phyloP scores from a whole-genome alignment of 2,888 invertebrate species.

The Vesta saturnalis region DNA sequence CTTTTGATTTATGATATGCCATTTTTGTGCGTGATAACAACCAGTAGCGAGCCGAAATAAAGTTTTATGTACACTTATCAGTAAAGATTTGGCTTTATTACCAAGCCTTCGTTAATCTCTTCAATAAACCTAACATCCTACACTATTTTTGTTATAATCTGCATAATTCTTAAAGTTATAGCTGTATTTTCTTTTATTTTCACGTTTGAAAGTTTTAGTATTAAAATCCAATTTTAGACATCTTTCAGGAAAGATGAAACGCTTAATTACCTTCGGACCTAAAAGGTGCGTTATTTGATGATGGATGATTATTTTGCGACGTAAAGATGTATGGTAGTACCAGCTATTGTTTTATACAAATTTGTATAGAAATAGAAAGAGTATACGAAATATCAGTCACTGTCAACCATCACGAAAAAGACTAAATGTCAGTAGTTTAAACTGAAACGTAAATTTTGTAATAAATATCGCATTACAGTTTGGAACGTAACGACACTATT shows the following conservation, averaged over 20 bases:
- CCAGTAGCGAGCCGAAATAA: too few species aligned
- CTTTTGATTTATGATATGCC: too few species aligned
- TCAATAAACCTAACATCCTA: neutral
- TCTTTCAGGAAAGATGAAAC: too few species aligned
- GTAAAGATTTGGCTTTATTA: neutral
- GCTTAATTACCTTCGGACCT: too few species aligned
- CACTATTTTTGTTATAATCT: neutral
- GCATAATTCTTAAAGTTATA: neutral
- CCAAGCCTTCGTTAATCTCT: neutral
- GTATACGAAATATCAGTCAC: neutral
- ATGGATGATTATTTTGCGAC: too few species aligned
- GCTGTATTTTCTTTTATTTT: neutral
- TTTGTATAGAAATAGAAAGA: neutral
- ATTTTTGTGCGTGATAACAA: too few species aligned
- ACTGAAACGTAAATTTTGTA: neutral
- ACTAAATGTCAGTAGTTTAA: neutral
- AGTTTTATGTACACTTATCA: too few species aligned
- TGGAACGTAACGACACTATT: too few species aligned
- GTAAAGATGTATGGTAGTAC: neutral
- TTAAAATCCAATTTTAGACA: too few species aligned
- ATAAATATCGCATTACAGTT: too few species aligned
- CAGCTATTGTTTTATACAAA: slow-evolving; percentile 2
- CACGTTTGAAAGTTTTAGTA: neutral
- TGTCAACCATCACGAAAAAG: neutral
- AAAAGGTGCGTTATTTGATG: too few species aligned